Base-by-base conservation (phyloP, 2,797 vertebrate species). In the Takifugu rubripes region DNA sequence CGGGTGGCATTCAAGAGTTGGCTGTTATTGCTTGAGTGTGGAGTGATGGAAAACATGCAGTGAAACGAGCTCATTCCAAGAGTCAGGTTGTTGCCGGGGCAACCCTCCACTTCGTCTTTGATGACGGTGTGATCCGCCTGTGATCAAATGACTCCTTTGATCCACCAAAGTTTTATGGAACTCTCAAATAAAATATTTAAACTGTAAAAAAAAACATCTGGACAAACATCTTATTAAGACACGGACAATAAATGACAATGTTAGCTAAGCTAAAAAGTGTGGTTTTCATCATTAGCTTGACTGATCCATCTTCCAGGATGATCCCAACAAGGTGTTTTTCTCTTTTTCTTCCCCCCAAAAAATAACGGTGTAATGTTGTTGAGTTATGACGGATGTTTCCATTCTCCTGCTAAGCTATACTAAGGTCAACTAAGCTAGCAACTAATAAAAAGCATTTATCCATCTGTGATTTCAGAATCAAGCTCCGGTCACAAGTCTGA, bases 401-500 rank as follows among this genome's bases (percentile, higher is more conserved):
- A 7, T 33, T 10, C 6, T 7, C 4, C 31, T 33, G 31, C 31
- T 6, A 29, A 29, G 27, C 27, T 29, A 29, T 6, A 7, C 27
- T 29, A 29, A 29, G 8, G 1, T 33, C 8, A 33, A 10, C 31
- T 33, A 33, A 33, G 31, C 31, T 33, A 33, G 31, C 16, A 21
- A 17, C 31, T 26, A 44, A 44, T 8, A 5, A 1, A 44, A 15
- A 16, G 16, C 43, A 16, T 17, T 21, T 21, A 6, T 21, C 46
- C 64, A 0, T 52, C 0, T 64, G 11, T 70, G 11, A 5, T 71
- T 77, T 71, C 87, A 98, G 97, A 94, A 91, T 79, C 91, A 87
- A 68, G 90, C 90, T 88, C 91, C 94, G 6, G 91, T 98, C 81
- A 98, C 95, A 72, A 93, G 95, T 81, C 85, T 99, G 87, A 95